Evolutionary conservation across 1,140 invertebrate genomes (phyloP).

Genomic region (Drosophila bocki): DNA sequence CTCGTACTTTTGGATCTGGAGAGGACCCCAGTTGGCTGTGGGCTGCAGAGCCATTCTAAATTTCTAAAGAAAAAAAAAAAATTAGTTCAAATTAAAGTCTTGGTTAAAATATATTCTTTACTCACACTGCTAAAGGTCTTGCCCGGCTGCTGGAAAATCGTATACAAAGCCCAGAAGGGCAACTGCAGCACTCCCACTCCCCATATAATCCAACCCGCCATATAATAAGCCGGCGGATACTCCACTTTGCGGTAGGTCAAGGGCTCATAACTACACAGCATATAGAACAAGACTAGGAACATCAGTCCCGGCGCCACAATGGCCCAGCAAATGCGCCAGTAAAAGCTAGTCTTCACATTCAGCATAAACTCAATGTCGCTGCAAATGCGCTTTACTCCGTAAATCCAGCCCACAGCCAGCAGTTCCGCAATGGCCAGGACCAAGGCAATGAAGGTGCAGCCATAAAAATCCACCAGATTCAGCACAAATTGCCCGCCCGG

Average conservation of each 20-base stretch:
- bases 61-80: conserved; percentile 36
- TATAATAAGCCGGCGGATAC: conserved; percentile 85
- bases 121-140: conserved; percentile 57
- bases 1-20: conserved; percentile 54
- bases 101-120: background rate
- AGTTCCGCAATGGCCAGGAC: conserved; percentile 91
- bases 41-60: conserved; percentile 58
- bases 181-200: conserved; percentile 85
- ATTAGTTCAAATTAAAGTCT: background rate
- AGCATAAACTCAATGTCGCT: conserved; percentile 91
- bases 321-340: conserved; percentile 94
- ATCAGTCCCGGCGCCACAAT: conserved; percentile 91
- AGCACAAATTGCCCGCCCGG: conserved; percentile 95
- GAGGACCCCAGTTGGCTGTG: conserved; percentile 68
- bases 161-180: conserved; percentile 85
- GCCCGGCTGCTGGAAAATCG: conserved; percentile 69
- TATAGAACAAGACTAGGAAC: conserved; percentile 89
- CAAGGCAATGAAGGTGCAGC: conserved; percentile 92
- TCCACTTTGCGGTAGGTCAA: conserved; percentile 85
- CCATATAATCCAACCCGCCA: conserved; percentile 86
- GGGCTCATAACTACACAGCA: conserved; percentile 86
- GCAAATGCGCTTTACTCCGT: conserved; percentile 89
- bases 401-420: conserved; percentile 90
- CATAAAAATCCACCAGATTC: conserved; percentile 94
- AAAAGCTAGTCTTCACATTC: conserved; percentile 88